Conservation (phyloP, 2,113 vertebrate genomes). For the Nansenia antarctica region DNA sequence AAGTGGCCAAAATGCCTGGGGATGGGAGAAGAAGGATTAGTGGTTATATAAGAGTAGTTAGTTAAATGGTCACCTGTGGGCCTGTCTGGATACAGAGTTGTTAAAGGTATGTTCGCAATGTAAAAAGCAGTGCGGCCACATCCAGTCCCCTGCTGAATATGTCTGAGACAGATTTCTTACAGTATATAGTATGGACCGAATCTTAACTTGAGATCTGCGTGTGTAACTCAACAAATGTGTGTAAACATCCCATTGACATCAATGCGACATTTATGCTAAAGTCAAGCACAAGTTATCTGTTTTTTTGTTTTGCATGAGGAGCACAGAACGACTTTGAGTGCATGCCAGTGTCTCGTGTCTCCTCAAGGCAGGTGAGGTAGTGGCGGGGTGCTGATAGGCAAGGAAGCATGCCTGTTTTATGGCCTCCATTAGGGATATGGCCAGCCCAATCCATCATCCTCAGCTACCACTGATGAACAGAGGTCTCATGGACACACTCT, state of each 20-base stretch:
- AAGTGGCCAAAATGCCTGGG: conserved; percentile 37
- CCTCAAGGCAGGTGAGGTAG: background rate
- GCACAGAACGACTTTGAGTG: background rate
- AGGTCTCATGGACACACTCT: no score
- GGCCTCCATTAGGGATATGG: conserved; percentile 53
- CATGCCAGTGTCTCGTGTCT: background rate
- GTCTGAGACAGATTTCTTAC: no score
- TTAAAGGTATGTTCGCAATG: background rate
- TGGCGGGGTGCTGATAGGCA: conserved; percentile 10
- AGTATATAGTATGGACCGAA: no score
- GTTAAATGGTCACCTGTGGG: conserved; percentile 45
- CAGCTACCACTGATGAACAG: conserved; percentile 43
- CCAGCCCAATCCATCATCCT: conserved; percentile 57
- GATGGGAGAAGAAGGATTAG: conserved; percentile 27
- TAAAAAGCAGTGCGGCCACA: background rate
- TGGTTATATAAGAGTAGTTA: conserved; percentile 43
- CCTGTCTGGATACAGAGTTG: conserved; percentile 10
- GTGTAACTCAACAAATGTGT: no score
- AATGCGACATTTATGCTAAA: no score
- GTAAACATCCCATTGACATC: no score
- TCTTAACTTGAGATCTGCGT: no score
- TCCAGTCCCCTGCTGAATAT: background rate
- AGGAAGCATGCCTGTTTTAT: conserved; percentile 43
- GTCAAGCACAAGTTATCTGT: background rate
- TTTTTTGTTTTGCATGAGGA: background rate